Evolutionary conservation across 2,888 invertebrate genomes (phyloP), one percentile per base, ranked within the genome.

Genomic region (Amiota communis): DNA sequence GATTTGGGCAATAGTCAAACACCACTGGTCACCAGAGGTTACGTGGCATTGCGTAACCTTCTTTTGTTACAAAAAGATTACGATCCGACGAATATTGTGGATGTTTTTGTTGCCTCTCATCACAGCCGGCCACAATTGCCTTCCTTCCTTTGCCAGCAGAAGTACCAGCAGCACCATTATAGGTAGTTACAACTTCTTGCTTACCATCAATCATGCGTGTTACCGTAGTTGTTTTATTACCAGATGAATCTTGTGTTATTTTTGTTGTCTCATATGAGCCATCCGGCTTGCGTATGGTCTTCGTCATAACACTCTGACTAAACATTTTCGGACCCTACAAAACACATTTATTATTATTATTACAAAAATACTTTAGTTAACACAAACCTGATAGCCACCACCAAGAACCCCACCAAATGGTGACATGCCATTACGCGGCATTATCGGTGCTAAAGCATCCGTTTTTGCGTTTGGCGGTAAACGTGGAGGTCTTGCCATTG

Each of bases 171-270:
- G 67, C 68, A 17, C 70, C 74, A 23, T 84, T 86, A 53, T 86
- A 80, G 15, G 86, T 86, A 0, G 89, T 87, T 2, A 84, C 76
- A 2, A 87, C 89, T 81, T 90, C 89, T 47, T 87, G 82, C 74
- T 88, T 87, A 0, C 90, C 90, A 74, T 89, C 81, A 2, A 85
- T 77, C 23, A 85, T 83, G 46, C 89, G 88, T 23, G 91, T 92
- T 49, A 92, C 87, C n/a, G 91, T 92, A 12, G 91, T 92, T 79
- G 92, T 92, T 78, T 91, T 91, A 80, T 92, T 92, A 0, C 93
- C 93, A 57, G 91, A 88, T 12, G 90, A 91, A 80, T 93, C 93
- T 80, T 89, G 90, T 1, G 92, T 88, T 20, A 91, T 91, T 80
- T 90, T 90, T 63, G 91, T 91, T 47, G 92, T 91, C 88, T 93